These are phyloP conservation scores for Clivina fossor DNA, from an alignment of 2,888 invertebrate genomes.

Conservation along the genomic window DNA sequence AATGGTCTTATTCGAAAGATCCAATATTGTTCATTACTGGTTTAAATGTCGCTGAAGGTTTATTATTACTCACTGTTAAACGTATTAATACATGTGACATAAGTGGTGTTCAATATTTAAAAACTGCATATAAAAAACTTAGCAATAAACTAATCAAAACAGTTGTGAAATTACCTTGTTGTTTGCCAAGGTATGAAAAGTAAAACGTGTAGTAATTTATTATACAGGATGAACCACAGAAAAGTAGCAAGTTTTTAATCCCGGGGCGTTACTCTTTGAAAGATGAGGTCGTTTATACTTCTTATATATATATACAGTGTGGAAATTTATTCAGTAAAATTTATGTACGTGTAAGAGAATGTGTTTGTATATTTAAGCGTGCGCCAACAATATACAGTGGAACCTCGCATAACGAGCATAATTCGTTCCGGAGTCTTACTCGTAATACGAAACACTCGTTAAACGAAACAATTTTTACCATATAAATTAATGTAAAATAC, in stretches of 20 bases:
- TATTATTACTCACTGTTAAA: slow-evolving; percentile 57
- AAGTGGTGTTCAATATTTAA: slow-evolving; percentile 41
- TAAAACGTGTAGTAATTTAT: slow-evolving; percentile 43
- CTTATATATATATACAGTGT: too few relatives aligned
- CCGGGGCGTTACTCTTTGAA: too few relatives aligned
- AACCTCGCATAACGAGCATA: too few relatives aligned
- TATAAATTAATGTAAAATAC: too few relatives aligned
- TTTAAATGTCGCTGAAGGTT: slow-evolving; percentile 59
- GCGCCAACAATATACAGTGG: too few relatives aligned
- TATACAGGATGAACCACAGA: slow-evolving; percentile 7
- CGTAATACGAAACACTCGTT: too few relatives aligned
- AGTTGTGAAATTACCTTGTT: slow-evolving; percentile 8
- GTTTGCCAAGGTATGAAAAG: slow-evolving; percentile 50
- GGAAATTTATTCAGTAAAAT: too few relatives aligned
- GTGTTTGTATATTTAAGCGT: too few relatives aligned
- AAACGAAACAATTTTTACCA: too few relatives aligned
- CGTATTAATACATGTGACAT: slow-evolving; percentile 48
- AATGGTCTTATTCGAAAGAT: slow-evolving; percentile 45
- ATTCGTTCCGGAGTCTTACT: too few relatives aligned
- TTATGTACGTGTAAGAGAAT: too few relatives aligned
- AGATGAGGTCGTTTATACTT: slow-evolving; percentile 46
- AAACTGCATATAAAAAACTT: slow-evolving; percentile 45
- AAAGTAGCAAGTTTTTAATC: too few relatives aligned
- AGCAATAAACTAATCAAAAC: slow-evolving; percentile 45
- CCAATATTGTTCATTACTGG: slow-evolving; percentile 53